Conservation (phyloP, 2,113 vertebrate species). For the Willisornis vidua region DNA sequence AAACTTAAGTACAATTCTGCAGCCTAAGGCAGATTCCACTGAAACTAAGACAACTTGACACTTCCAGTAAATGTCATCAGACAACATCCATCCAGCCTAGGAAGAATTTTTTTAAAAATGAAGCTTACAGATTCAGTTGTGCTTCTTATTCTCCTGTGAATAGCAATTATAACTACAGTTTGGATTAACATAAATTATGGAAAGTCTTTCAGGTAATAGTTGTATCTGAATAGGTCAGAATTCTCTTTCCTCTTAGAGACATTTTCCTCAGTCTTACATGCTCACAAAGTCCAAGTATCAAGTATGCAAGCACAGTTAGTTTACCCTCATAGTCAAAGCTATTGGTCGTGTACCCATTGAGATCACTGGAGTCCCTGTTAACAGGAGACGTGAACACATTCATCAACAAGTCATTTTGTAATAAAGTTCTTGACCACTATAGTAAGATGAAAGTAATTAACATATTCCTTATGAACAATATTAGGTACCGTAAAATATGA, state of each 20-base stretch:
- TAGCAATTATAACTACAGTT: background rate
- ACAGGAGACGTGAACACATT: background rate
- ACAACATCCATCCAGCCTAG: background rate
- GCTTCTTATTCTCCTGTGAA: background rate
- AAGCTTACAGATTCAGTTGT: background rate
- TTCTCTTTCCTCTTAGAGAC: background rate
- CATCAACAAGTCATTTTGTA: background rate
- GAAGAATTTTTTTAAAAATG: background rate
- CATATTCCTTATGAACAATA: background rate
- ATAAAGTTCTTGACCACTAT: background rate
- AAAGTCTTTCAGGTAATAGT: background rate
- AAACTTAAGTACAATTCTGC: background rate
- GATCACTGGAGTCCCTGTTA: background rate
- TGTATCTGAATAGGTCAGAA: background rate
- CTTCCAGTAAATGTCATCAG: background rate
- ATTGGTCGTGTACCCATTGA: background rate
- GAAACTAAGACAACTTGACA: constrained; percentile 16
- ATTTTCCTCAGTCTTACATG: background rate
- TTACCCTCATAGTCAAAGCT: background rate
- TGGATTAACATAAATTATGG: background rate
- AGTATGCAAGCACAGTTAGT: background rate
- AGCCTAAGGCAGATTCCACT: constrained; percentile 20
- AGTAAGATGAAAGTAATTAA: background rate
- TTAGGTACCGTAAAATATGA: background rate
- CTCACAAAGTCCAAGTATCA: background rate